Conservation (phyloP, 2,888 invertebrate genomes). For the Synanthedon tipuliformis region DNA sequence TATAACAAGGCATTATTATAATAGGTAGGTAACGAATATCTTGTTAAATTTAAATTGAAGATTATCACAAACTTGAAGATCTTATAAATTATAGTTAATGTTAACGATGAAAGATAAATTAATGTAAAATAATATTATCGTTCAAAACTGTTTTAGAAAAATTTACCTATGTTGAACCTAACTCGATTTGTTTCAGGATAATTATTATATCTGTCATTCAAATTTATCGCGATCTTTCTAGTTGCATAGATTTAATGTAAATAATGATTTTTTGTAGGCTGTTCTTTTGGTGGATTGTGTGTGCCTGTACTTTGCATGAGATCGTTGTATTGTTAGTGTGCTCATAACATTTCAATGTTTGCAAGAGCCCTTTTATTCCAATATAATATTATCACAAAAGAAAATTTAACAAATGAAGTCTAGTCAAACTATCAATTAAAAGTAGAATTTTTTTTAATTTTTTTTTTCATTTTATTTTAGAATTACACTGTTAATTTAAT, state of each 20-base stretch:
- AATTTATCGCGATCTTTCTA: slow-evolving; percentile 51
- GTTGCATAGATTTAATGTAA: slow-evolving; percentile 57
- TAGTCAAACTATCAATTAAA: slow-evolving; percentile 10
- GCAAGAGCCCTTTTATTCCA: no score
- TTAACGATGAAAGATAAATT: slow-evolving; percentile 61
- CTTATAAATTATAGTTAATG: slow-evolving; percentile 68
- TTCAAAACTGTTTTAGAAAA: slow-evolving; percentile 68
- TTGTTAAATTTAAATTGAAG: slow-evolving; percentile 63
- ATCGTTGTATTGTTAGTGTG: not conserved
- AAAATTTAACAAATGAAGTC: no score
- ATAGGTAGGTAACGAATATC: slow-evolving; percentile 67
- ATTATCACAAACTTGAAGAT: slow-evolving; percentile 64
- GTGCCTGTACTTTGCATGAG: slow-evolving; percentile 34
- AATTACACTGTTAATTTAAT: no score
- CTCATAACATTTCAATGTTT: no score
- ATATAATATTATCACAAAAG: no score
- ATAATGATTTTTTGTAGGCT: slow-evolving; percentile 53
- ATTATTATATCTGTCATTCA: slow-evolving; percentile 31
- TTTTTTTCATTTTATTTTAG: no score
- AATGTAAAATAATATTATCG: slow-evolving; percentile 58
- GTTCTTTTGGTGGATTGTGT: slow-evolving; percentile 53
- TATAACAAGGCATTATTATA: slow-evolving; percentile 40
- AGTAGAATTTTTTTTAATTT: not conserved
- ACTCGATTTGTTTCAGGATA: slow-evolving; percentile 43
- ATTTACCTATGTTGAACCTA: slow-evolving; percentile 66